phyloP scores from a whole-genome alignment of 2,888 invertebrate species.

The Andrena bicolor region DNA sequence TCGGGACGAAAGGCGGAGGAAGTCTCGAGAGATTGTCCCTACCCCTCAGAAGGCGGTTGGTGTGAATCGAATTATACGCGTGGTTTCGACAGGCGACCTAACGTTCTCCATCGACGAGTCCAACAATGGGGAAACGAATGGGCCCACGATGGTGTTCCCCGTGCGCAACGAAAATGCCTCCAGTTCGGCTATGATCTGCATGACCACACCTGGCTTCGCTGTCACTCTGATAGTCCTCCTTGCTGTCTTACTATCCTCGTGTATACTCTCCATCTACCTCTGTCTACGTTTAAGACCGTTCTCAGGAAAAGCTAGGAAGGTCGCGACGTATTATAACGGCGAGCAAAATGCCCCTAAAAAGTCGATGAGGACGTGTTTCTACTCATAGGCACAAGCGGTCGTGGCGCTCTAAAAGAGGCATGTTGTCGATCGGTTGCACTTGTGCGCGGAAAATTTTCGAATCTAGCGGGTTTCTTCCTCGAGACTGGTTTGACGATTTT shows the following conservation, averaged over 20 bases:
- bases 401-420: slow-evolving; percentile 3
- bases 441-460: slow-evolving; percentile 19
- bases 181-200: slow-evolving; percentile 90
- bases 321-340: slow-evolving; percentile 66
- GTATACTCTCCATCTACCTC: slow-evolving; percentile 93
- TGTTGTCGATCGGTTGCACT: slow-evolving; percentile 36
- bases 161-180: slow-evolving; percentile 85
- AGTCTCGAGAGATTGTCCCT: slow-evolving; percentile 87
- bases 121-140: slow-evolving; percentile 84
- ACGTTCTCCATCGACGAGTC: slow-evolving; percentile 93
- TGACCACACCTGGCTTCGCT: slow-evolving; percentile 97
- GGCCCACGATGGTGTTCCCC: slow-evolving; percentile 90
- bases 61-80: slow-evolving; percentile 94
- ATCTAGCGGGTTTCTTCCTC: slow-evolving; percentile 35
- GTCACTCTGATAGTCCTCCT: slow-evolving; percentile 93
- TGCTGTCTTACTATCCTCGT: slow-evolving; percentile 93
- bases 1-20: slow-evolving; percentile 90
- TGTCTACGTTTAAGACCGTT: slow-evolving; percentile 93
- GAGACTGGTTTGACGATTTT: slow-evolving; percentile 47
- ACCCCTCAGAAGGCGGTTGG: slow-evolving; percentile 93
- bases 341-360: slow-evolving; percentile 78
- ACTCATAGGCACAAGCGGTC: slow-evolving; percentile 86
- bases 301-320: slow-evolving; percentile 87
- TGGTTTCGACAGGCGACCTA: slow-evolving; percentile 96
- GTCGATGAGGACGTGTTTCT: slow-evolving; percentile 88